These are phyloP conservation scores for Pharmacophagus antenor DNA, from an alignment of 2,888 invertebrate species.

Conservation along the genomic window DNA sequence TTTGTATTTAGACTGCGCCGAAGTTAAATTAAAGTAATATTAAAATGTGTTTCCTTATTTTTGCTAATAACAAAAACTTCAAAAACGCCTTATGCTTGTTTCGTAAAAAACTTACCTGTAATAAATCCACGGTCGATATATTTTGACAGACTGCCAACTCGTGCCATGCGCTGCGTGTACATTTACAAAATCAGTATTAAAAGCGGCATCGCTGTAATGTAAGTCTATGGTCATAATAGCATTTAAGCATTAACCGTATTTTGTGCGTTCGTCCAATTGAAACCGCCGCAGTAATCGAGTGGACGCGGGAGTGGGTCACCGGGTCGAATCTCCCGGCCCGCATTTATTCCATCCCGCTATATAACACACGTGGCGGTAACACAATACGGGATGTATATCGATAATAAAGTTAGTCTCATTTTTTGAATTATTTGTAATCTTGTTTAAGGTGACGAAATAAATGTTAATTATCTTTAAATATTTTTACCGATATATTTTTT, in stretches of 20 bases:
- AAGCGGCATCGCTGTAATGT: slow-evolving; percentile 36
- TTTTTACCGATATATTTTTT: no score
- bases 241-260: slow-evolving; percentile 56
- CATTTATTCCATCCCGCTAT: slow-evolving; percentile 31
- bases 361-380: slow-evolving; percentile 13
- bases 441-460: no score
- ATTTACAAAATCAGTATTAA: slow-evolving; percentile 7
- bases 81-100: neutral
- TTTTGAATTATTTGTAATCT: neutral
- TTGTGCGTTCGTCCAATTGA: slow-evolving; percentile 69
- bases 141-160: slow-evolving; percentile 1
- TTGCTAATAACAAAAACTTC: neutral
- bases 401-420: neutral
- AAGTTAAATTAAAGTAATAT: neutral
- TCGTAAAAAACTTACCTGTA: neutral
- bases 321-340: slow-evolving; percentile 50
- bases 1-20: neutral
- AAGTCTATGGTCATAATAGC: slow-evolving; percentile 55
- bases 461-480: no score
- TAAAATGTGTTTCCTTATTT: neutral
- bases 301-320: slow-evolving; percentile 65
- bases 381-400: slow-evolving; percentile 10
- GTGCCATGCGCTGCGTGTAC: neutral
- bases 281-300: slow-evolving; percentile 66
- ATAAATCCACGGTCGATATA: neutral